Evolutionary conservation across 2,797 vertebrate genomes (phyloP), one percentile per base, ranked within the genome.

Genomic region (Tachyglossus aculeatus): DNA sequence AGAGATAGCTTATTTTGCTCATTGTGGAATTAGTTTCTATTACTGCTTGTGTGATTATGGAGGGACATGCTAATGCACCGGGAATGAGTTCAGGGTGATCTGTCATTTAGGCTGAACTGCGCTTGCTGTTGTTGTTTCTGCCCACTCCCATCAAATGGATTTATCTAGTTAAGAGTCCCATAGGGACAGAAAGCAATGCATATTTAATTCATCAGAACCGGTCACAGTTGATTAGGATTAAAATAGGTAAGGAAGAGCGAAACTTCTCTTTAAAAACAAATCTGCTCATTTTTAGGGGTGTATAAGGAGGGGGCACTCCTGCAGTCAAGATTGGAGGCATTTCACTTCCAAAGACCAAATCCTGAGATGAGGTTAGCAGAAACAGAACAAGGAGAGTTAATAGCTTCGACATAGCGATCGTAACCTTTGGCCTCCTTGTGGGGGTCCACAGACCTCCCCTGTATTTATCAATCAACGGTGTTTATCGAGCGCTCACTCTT

Each of bases 111-210:
- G n/a, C n/a, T n/a, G n/a, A n/a, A n/a, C n/a, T n/a, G n/a, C n/a
- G n/a, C n/a, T n/a, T n/a, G n/a, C n/a, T n/a, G n/a, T n/a, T n/a
- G n/a, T n/a, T n/a, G n/a, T n/a, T n/a, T n/a, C n/a, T n/a, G n/a
- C n/a, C n/a, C n/a, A n/a, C n/a, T n/a, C n/a, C n/a, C n/a, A n/a
- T n/a, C n/a, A n/a, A n/a, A n/a, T n/a, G n/a, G n/a, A n/a, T 29
- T 48, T 29, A 48, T 48, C 31, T 72, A 57, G 32, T 65, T 76
- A 36, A 48, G 76, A 67, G 43, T 72, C 64, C 80, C 71, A 45
- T n/a, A 48, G 45, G 45, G 31, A 14, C 76, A 79, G 77, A 55
- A 34, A 73, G 73, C 31, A 60, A 34, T 10, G 47, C 76, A 21
- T 48, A 6, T 53, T 71, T 41, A 48, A 64, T 71, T 51, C 62